phyloP scores from a whole-genome alignment of 2,888 invertebrate species.

The Criorhina ranunculi region DNA sequence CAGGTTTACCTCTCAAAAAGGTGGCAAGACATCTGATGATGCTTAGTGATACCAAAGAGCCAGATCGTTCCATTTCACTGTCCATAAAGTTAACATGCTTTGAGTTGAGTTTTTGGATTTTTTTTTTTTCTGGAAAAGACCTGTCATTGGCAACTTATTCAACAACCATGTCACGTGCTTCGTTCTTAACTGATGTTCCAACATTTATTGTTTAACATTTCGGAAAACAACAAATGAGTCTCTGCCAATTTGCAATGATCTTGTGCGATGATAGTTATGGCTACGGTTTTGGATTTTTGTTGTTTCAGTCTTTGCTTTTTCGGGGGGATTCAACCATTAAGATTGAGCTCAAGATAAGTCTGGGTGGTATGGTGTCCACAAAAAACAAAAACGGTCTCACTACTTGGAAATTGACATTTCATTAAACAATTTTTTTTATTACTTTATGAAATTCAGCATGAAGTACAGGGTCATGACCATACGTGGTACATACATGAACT shows the following conservation, averaged over 20 bases:
- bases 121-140: constrained; percentile 45
- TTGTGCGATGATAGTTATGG: constrained; percentile 59
- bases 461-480: constrained; percentile 46
- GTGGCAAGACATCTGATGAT: constrained; percentile 62
- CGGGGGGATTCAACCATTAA: constrained; percentile 59
- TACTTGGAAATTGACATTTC: constrained; percentile 69
- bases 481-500: constrained; percentile 20
- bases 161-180: constrained; percentile 70
- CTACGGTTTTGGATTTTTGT: constrained; percentile 26
- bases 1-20: constrained; percentile 39
- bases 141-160: constrained; percentile 62
- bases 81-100: constrained; percentile 28
- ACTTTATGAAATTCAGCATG: constrained; percentile 22
- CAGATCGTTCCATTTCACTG: constrained; percentile 21
- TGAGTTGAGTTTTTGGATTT: constrained; percentile 16
- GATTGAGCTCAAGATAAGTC: constrained; percentile 69
- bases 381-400: constrained; percentile 35
- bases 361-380: constrained; percentile 67
- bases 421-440: constrained; percentile 39
- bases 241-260: constrained; percentile 73
- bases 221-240: constrained; percentile 70
- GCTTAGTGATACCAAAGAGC: constrained; percentile 27
- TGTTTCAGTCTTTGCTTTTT: constrained; percentile 15
- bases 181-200: constrained; percentile 73
- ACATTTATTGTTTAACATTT: constrained; percentile 74